phyloP scores from a whole-genome alignment of 2,113 vertebrate species.

The Micronisus gabar region DNA sequence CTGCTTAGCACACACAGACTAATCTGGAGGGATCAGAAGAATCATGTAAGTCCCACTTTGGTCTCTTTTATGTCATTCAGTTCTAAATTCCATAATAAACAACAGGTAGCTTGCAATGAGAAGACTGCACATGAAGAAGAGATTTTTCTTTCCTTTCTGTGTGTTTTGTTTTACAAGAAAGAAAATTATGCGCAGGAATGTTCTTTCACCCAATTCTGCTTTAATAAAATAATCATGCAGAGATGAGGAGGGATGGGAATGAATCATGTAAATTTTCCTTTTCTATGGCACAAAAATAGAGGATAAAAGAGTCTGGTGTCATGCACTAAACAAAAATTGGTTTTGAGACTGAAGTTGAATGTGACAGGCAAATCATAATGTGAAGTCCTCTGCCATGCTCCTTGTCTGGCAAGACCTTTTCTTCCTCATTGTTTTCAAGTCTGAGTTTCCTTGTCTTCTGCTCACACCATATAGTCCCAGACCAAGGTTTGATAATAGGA shows the following conservation, averaged over 20 bases:
- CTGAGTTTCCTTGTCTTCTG: neutral
- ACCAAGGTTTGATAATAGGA: neutral
- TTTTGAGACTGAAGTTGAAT: neutral
- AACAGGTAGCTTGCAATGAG: neutral
- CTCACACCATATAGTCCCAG: neutral
- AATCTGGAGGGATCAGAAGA: constrained; percentile 95
- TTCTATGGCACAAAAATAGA: neutral
- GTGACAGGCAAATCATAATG: neutral
- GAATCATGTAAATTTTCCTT: neutral
- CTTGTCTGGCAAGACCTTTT: neutral
- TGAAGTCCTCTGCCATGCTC: neutral
- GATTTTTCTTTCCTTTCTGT: neutral
- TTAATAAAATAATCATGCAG: neutral
- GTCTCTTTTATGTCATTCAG: neutral
- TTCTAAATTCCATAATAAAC: neutral
- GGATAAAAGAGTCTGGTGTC: neutral
- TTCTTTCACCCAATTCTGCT: neutral
- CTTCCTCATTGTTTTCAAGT: neutral
- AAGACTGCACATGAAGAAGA: fast-evolving
- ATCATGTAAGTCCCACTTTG: constrained; percentile 80
- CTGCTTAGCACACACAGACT: constrained; percentile 92
- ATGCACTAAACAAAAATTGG: neutral
- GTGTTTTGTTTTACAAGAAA: neutral
- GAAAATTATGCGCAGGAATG: neutral
- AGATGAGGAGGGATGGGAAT: neutral